phyloP scores from a whole-genome alignment of 1,140 invertebrate species.

The Amyelois transitella region DNA sequence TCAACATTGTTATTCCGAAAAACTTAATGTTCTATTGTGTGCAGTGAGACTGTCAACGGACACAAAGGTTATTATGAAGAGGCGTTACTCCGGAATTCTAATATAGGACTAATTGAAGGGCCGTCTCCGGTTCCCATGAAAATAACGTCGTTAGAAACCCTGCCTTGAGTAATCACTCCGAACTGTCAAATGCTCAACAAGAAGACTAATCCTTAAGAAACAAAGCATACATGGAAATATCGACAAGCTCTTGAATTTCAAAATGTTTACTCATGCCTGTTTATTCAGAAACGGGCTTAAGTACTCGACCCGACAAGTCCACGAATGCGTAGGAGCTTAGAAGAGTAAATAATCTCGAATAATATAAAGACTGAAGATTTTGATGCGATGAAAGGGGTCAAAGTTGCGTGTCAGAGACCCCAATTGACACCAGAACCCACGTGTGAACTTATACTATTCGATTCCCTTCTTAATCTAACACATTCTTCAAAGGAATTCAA shows the following conservation, averaged over 20 bases:
- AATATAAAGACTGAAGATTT: not conserved
- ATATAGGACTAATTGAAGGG: not conserved
- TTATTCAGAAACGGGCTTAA: conserved; percentile 34
- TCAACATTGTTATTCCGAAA: conserved; percentile 28
- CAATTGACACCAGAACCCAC: conserved; percentile 27
- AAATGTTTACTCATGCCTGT: conserved; percentile 44
- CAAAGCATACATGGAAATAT: conserved; percentile 35
- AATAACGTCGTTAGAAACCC: not conserved
- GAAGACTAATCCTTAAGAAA: conserved; percentile 36
- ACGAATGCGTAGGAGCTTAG: conserved; percentile 29
- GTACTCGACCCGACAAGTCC: conserved; percentile 24
- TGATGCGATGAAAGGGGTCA: not conserved
- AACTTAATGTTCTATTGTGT: conserved; percentile 16
- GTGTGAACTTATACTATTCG: conserved; percentile 54
- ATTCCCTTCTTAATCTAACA: conserved; percentile 31
- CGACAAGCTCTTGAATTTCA: conserved; percentile 47
- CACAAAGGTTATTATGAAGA: conserved; percentile 9
- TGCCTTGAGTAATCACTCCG: conserved; percentile 6
- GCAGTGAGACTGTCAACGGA: conserved; percentile 7
- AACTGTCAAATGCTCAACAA: conserved; percentile 23
- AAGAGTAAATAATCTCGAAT: conserved; percentile 8
- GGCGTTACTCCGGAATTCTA: conserved; percentile 13
- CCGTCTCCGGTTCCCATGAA: not conserved
- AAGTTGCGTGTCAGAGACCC: not conserved
- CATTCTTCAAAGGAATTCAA: conserved; percentile 50